phyloP scores from a whole-genome alignment of 2,113 vertebrate species.

The Varanus komodoensis region DNA sequence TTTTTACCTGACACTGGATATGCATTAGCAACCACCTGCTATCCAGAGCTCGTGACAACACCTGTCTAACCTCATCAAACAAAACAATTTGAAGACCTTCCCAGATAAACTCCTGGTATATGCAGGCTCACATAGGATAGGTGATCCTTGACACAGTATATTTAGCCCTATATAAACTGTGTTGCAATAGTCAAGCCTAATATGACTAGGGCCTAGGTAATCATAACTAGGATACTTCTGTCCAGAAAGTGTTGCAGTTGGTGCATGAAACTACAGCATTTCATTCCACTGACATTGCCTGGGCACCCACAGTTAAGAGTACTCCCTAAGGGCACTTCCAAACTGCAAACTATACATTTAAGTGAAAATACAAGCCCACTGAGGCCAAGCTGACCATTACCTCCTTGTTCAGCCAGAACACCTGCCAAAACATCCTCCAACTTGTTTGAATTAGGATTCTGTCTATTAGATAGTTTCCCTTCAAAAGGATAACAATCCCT shows the following conservation, averaged over 20 bases:
- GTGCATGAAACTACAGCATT: too few species aligned
- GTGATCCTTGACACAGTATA: not conserved
- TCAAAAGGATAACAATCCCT: not conserved
- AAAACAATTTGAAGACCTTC: not conserved
- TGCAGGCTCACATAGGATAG: not conserved
- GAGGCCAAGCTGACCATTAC: not conserved
- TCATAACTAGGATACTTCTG: not conserved
- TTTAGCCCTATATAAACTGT: not conserved
- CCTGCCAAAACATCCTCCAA: not conserved
- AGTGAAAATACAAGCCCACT: too few species aligned
- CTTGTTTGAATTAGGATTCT: not conserved
- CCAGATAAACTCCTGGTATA: not conserved
- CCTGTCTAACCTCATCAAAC: not conserved
- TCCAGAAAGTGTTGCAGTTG: not conserved
- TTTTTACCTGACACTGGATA: not conserved
- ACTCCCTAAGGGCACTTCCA: not conserved
- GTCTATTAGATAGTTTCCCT: not conserved
- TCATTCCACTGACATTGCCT: not conserved
- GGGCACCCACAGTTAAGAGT: not conserved
- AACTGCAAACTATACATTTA: not conserved
- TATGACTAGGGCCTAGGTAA: not conserved
- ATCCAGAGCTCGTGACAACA: not conserved
- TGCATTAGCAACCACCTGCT: not conserved
- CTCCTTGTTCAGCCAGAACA: not conserved
- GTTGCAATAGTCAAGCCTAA: not conserved